Percentiles rank a stretch among this genome's conserved stretches.
These are phyloP conservation scores for Lophius americanus DNA, from an alignment of 2,797 vertebrate genomes.

Conservation along the genomic window DNA sequence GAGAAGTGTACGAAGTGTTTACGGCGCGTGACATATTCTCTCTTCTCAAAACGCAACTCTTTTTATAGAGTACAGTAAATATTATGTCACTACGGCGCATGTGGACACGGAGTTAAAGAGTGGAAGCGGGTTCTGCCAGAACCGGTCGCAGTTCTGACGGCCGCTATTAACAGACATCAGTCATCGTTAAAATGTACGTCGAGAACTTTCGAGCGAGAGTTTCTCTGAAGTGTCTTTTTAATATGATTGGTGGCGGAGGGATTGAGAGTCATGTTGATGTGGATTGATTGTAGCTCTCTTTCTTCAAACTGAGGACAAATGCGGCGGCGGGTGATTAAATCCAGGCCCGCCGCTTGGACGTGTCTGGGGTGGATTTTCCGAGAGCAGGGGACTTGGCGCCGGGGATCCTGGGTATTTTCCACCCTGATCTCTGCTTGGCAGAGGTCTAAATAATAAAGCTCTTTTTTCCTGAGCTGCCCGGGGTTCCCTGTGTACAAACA, in stretches of 20 bases:
- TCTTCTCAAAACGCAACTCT: constrained; percentile 9
- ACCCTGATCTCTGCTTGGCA: constrained; percentile 76
- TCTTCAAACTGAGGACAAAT: constrained; percentile 62
- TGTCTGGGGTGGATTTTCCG: constrained; percentile 75
- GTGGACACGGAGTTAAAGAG: constrained; percentile 12
- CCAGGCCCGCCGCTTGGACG: constrained; percentile 72
- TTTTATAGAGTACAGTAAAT: constrained; percentile 16
- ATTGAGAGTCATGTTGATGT: constrained; percentile 52
- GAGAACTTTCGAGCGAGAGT: constrained; percentile 21
- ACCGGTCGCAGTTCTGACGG: constrained; percentile 23
- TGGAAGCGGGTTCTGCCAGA: constrained; percentile 17
- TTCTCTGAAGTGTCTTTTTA: constrained; percentile 32
- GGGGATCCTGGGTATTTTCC: constrained; percentile 78
- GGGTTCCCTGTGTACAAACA: constrained; percentile 80
- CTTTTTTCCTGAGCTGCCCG: constrained; percentile 70
- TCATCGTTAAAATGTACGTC: constrained; percentile 25
- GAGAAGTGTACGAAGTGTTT: neutral
- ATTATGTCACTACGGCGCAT: constrained; percentile 8
- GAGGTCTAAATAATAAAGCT: constrained; percentile 78
- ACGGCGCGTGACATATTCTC: neutral
- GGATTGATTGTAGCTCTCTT: constrained; percentile 56
- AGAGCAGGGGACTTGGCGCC: constrained; percentile 78
- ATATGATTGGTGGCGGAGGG: constrained; percentile 22
- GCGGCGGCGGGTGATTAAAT: constrained; percentile 74
- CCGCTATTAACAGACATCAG: constrained; percentile 39